Conservation (phyloP, 1,140 invertebrate genomes). For the Hypsibius dujardini region DNA sequence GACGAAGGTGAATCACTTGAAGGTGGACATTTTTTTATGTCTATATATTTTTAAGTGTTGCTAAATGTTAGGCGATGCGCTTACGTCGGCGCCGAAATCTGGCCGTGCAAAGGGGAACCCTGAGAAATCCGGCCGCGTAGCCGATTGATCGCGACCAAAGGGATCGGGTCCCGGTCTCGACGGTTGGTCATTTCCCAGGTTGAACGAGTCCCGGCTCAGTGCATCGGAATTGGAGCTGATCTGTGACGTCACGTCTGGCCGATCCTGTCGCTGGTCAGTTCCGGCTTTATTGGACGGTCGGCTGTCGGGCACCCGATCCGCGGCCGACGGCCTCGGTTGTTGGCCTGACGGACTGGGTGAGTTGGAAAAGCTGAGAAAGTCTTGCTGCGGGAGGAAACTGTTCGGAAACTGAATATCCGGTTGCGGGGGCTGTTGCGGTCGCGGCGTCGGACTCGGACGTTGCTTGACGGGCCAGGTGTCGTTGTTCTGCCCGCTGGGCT, state of each 20-base stretch:
- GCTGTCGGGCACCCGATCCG: not conserved
- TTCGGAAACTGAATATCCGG: not conserved
- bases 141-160: not conserved
- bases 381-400: not conserved
- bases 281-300: not conserved
- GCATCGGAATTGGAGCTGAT: not conserved
- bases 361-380: not conserved
- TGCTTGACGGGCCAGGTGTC: constrained; percentile 8
- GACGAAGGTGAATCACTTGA: no score
- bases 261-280: not conserved
- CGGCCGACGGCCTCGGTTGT: not conserved
- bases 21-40: no score
- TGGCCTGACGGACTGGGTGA: not conserved
- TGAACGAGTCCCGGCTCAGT: not conserved
- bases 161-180: no score
- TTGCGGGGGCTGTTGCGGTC: not conserved
- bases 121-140: constrained; percentile 4
- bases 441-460: not conserved
- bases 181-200: not conserved
- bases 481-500: constrained; percentile 10
- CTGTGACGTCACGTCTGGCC: constrained; percentile 1
- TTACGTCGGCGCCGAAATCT: constrained; percentile 4
- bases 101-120: not conserved
- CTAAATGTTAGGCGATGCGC: not conserved
- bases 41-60: no score